Evolutionary conservation across 2,888 invertebrate genomes (phyloP).

Genomic region (Lepas anatifera): DNA sequence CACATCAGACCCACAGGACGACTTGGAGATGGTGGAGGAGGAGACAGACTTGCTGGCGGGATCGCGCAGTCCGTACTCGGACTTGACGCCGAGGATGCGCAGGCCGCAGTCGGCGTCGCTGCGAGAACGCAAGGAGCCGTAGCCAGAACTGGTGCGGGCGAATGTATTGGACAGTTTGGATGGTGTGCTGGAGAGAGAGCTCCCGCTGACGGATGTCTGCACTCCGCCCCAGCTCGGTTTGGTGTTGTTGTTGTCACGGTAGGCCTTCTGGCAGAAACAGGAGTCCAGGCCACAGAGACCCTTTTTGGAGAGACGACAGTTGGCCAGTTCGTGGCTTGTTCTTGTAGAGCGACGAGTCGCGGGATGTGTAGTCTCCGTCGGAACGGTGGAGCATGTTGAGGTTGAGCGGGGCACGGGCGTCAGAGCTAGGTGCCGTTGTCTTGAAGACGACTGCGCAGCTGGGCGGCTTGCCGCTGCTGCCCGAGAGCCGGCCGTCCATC

Average conservation of each 20-base stretch:
- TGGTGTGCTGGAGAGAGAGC: not conserved
- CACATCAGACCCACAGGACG: not conserved
- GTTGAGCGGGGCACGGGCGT: not conserved
- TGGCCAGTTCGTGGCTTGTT: not conserved
- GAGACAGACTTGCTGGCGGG: not conserved
- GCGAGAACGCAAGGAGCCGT: not conserved
- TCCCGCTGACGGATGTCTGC: not conserved
- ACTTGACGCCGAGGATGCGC: constrained; percentile 6
- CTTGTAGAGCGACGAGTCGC: not conserved
- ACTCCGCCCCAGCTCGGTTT: not conserved
- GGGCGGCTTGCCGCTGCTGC: not conserved
- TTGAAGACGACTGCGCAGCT: constrained; percentile 3
- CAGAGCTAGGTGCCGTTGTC: not conserved
- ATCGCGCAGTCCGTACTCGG: constrained; percentile 1
- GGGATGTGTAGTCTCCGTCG: too few species aligned
- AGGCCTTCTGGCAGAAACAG: not conserved
- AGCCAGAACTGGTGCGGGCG: not conserved
- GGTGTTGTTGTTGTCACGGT: not conserved
- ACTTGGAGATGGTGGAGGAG: not conserved
- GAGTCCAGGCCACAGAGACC: not conserved
- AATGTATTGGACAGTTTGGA: not conserved
- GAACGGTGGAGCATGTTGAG: not conserved
- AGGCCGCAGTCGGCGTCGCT: constrained; percentile 7
- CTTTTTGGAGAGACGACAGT: not conserved
- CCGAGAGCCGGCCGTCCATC: not conserved